Percentiles rank a stretch among this genome's conserved stretches.
These are phyloP conservation scores for Zele albiditarsus DNA, from an alignment of 2,888 invertebrate genomes.

Conservation along the genomic window DNA sequence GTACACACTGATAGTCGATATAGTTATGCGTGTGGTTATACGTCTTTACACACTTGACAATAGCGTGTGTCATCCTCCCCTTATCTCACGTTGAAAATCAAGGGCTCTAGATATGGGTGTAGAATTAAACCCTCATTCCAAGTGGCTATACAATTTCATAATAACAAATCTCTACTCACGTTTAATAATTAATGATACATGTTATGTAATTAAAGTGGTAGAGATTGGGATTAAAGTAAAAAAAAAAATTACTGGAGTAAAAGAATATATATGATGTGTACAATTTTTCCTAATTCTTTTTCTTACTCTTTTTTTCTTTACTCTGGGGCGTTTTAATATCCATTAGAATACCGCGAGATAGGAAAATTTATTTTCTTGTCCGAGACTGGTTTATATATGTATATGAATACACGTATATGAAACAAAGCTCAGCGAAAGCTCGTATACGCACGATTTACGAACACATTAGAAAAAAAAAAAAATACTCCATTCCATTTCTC, in stretches of 20 bases:
- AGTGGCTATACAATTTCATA: background rate
- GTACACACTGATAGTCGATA: background rate
- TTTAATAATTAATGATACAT: background rate
- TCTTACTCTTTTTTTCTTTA: constrained; percentile 14
- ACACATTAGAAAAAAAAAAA: constrained; percentile 27
- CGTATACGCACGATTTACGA: constrained; percentile 42
- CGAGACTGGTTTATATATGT: background rate
- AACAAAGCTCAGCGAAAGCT: constrained; percentile 10
- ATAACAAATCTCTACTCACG: background rate
- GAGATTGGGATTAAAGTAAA: background rate
- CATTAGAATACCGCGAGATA: constrained; percentile 27
- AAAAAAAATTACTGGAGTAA: constrained; percentile 14
- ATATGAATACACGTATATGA: constrained; percentile 21
- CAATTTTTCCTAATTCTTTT: background rate
- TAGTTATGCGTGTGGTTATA: constrained; percentile 10
- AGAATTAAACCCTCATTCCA: background rate
- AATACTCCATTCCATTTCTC: background rate
- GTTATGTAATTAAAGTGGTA: background rate
- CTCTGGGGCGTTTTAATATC: constrained; percentile 32
- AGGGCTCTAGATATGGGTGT: background rate
- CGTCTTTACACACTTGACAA: constrained; percentile 28
- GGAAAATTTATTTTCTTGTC: constrained; percentile 11
- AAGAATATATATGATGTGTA: background rate
- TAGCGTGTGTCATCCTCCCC: constrained; percentile 30
- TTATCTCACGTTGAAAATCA: background rate